Base-by-base conservation (phyloP, 2,797 vertebrate genomes). In the Zenarchopterus dispar region DNA sequence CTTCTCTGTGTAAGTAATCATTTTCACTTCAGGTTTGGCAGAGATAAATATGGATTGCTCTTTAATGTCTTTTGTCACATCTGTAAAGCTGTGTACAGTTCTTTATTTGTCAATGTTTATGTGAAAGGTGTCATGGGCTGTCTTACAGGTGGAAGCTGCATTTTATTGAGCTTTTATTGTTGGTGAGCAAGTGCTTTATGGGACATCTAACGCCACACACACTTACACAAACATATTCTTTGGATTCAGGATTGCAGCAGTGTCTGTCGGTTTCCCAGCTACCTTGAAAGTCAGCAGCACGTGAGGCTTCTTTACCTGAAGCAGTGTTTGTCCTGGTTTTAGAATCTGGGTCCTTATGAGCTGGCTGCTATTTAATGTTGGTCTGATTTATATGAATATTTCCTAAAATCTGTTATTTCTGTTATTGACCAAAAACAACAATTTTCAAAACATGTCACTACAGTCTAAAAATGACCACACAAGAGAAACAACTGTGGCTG, bases 211-310 rank as follows among this genome's bases (percentile, higher is more conserved):
- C 43, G 19, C 15, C 21, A 13, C 8, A 55, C 15, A 46, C 47
- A 47, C 52, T 24, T 11, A 26, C 22, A 16, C 9, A 10, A 24
- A n/a, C 22, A 6, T 5, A 22, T 36, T 64, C 33, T 69, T 77
- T 79, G 48, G 43, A 62, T 67, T 64, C 26, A 44, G 58, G n/a
- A 58, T 67, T 53, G 70, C 59, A 51, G 58, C 67, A 60, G 10
- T 39, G 11, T 39, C 36, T 15, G 11, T 39, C 8, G 28, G 3
- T 39, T 39, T 39, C 36, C 13, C 36, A 16, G 36, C 18, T 28
- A 4, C 61, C 51, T 47, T 19, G 24, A 36, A 39, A 65, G 57
- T 61, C 67, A 67, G n/a, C 51, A 24, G 62, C 17, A 56, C 62
- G 61, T 58, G 47, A 75, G 3, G 0, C 46, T 26, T 63, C 21